Evolutionary conservation across 2,888 invertebrate species (phyloP), one percentile per base, ranked within the genome.

Genomic region (Oxyteleia sp.): DNA sequence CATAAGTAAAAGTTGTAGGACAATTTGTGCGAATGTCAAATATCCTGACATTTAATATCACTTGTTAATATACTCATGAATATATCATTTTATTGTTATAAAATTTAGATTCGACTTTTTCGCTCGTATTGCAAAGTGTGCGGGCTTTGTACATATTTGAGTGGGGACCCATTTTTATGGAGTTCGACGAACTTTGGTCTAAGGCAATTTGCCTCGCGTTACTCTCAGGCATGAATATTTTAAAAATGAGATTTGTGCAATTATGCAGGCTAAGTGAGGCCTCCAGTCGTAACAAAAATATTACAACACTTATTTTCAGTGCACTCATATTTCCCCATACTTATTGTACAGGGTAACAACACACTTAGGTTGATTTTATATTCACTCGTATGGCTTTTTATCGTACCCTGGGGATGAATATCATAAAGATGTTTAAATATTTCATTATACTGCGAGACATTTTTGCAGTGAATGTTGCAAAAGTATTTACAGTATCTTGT

Each of bases 351-450:
- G 63, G 16, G 55, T 55, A 63, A 64, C 79, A 55, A 32, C 71
- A 64, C 71, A 71, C 63, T 78, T 79, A 71, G 20, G 79, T 64
- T 71, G 61, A 69, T 71, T 72, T 64, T 71, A 71, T 43, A 79
- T 71, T 79, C 71, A 69, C 63, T 63, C 69, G 5, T 63, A 55
- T 26, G 13, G 69, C 78, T 78, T 78, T 69, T 79, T 79, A 71
- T 64, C 53, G 47, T 63, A 49, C 79, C 57, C 35, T 4, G 2
- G 71, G 79, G 63, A 79, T 53, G 32, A 79, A 69, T 41, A 38
- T 13, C 71, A 51, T 72, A 66, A 64, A 71, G 71, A 53, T 47
- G 43, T 63, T 45, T 71, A 11, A 53, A 79, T 71, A 71, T 71
- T 79, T 63, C 5, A 79, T 63, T 15, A 38, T 16, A 20, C 32